phyloP scores from a whole-genome alignment of 2,113 vertebrate genomes.

The Lota lota region DNA sequence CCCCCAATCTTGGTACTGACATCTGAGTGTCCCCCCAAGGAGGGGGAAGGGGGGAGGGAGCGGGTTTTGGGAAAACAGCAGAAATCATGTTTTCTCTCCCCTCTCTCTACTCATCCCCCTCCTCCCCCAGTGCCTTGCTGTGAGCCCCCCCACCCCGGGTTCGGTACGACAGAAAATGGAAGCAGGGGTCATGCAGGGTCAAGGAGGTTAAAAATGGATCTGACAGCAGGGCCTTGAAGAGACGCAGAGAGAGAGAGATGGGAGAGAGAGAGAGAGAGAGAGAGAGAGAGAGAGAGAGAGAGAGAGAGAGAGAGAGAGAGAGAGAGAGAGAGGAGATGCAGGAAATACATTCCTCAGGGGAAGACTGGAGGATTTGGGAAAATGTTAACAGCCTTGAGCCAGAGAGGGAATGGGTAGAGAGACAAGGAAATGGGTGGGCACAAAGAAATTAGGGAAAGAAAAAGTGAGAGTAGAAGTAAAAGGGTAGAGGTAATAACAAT shows the following conservation, averaged over 20 bases:
- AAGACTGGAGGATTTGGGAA: not conserved
- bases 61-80: slow-evolving; percentile 54
- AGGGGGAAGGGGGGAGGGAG: slow-evolving; percentile 32
- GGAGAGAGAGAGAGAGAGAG: not conserved
- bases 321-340: not conserved
- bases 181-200: slow-evolving; percentile 46
- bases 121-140: slow-evolving; percentile 63
- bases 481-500: too few relatives aligned
- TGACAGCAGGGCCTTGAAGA: too few relatives aligned
- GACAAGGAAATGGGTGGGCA: not conserved
- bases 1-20: not conserved
- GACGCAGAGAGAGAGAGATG: slow-evolving; percentile 1
- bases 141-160: not conserved
- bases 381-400: not conserved
- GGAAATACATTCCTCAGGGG: slow-evolving; percentile 3
- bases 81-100: slow-evolving; percentile 53
- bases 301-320: not conserved
- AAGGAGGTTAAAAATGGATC: slow-evolving; percentile 11
- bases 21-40: not conserved
- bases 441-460: not conserved
- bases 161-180: slow-evolving; percentile 20
- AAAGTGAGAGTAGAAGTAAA: not conserved
- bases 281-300: slow-evolving; percentile 2
- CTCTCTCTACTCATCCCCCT: slow-evolving; percentile 10
- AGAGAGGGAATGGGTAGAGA: slow-evolving; percentile 1